Base-by-base conservation (phyloP, 2,888 invertebrate genomes). In the Sipha maydis region DNA sequence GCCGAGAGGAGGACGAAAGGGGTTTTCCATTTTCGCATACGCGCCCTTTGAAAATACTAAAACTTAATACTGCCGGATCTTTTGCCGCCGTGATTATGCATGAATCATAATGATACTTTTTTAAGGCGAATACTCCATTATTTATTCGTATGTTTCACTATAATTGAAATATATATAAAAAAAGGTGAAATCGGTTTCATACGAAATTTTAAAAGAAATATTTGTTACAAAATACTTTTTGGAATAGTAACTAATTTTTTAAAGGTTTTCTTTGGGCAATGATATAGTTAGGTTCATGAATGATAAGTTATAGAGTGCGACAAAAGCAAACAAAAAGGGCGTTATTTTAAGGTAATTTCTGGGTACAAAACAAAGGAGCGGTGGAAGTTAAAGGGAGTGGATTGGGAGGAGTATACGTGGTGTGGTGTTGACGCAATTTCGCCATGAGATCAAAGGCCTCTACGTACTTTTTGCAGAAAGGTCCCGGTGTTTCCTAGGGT, bases 401-500 rank as follows among this genome's bases (percentile, higher is more conserved):
- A 1, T 8, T 61, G 14, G 14, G 25, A 21, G 41, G 76, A 78
- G 54, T 71, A 14, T 82, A 61, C 41, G 73, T 88, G 80, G 86
- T 73, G 73, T 88, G 86, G 86, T 88, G 86, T 88, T 88, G 86
- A 88, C 86, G 86, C 86, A 88, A 88, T 88, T 80, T 88, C n/a
- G 73, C 73, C 41, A 25, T 41, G 80, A 88, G 86, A 88, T 88
- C 86, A 88, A 88, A 88, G 86, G 86, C 75, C 31, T 75, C 73
- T 41, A 38, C 80, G 28, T 88, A 88, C 25, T 80, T 80, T 86
- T 80, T 85, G 79, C 31, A 61, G 41, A 82, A 88, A 80, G 79
- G 80, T 61, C 61, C 75, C 61, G 80, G 80, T 82, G 80, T 88
- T 88, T 88, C 86, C 73, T 82, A 88, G 86, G 90, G 90, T 90